Percentiles rank a stretch among this genome's conserved stretches.
Evolutionary conservation across 2,797 vertebrate genomes (phyloP).

Genomic region (Holocentrus rufus): DNA sequence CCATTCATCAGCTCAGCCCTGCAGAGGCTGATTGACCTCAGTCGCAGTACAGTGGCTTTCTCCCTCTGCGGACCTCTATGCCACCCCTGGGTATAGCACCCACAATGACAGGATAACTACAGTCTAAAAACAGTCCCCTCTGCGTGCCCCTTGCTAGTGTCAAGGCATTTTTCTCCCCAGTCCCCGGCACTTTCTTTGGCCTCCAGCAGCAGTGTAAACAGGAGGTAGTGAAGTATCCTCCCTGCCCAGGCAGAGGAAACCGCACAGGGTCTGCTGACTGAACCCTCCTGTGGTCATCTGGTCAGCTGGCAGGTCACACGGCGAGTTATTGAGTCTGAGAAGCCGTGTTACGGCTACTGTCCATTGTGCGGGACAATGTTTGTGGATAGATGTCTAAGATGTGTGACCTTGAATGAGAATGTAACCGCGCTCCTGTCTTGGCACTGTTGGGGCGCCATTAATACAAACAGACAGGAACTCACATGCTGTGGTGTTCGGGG

Average conservation of each 20-base stretch:
- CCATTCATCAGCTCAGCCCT: conserved; percentile 45
- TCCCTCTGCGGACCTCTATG: conserved; percentile 11
- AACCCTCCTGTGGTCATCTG: conserved; percentile 61
- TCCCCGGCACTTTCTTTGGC: conserved; percentile 65
- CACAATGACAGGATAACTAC: conserved; percentile 74
- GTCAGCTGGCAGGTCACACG: conserved; percentile 51
- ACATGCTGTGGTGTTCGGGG: conserved; percentile 2
- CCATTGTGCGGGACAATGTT: conserved; percentile 64
- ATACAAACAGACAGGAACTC: conserved; percentile 18
- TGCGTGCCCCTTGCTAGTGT: conserved; percentile 29
- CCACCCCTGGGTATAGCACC: conserved; percentile 48
- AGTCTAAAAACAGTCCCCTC: conserved; percentile 58
- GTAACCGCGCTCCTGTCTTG: conserved; percentile 32
- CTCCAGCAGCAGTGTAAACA: conserved; percentile 67
- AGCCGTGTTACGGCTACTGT: conserved; percentile 24
- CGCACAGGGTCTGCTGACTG: conserved; percentile 60
- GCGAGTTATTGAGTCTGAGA: conserved; percentile 49
- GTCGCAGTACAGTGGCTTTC: conserved; percentile 22
- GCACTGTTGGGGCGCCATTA: conserved; percentile 20
- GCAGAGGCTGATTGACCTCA: conserved; percentile 41
- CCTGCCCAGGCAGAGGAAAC: conserved; percentile 63
- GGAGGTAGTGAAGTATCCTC: conserved; percentile 70
- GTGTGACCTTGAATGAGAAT: conserved; percentile 33
- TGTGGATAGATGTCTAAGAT: conserved; percentile 53
- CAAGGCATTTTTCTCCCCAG: conserved; percentile 32